These are phyloP conservation scores for Pagrus major DNA, from an alignment of 2,113 vertebrate genomes.

Conservation along the genomic window DNA sequence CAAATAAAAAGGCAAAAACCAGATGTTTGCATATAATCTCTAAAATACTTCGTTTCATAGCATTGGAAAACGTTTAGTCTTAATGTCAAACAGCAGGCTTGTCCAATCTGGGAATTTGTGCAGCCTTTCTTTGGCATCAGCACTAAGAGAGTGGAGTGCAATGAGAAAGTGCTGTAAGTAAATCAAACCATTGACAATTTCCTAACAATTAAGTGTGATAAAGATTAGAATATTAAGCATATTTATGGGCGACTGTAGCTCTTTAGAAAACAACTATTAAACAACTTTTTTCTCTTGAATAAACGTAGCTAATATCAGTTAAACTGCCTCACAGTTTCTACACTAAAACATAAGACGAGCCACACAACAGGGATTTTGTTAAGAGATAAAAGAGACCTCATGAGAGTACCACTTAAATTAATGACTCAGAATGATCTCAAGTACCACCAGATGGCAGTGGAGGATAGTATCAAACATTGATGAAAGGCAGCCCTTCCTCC, in stretches of 20 bases:
- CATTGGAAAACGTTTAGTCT: background rate
- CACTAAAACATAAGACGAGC: background rate
- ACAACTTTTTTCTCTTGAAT: slow-evolving; percentile 1
- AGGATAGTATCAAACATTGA: slow-evolving; percentile 15
- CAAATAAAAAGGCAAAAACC: background rate
- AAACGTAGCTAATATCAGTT: background rate
- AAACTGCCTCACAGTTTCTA: background rate
- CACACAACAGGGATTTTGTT: background rate
- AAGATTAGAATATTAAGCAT: background rate
- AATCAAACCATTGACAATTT: background rate
- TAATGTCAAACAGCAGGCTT: background rate
- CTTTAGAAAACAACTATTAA: background rate
- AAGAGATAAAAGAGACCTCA: background rate
- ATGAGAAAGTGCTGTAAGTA: background rate
- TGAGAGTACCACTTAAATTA: background rate
- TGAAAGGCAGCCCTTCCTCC: slow-evolving; percentile 14
- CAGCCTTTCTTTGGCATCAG: slow-evolving; percentile 19
- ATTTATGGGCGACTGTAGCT: background rate
- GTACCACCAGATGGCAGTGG: slow-evolving; percentile 70
- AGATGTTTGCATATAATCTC: background rate
- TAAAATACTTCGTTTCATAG: background rate
- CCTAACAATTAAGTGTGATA: background rate
- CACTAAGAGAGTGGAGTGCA: background rate
- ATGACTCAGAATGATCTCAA: background rate
- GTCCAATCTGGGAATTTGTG: background rate